Conservation (phyloP, 2,113 vertebrate species). For the Eublepharis macularius region DNA sequence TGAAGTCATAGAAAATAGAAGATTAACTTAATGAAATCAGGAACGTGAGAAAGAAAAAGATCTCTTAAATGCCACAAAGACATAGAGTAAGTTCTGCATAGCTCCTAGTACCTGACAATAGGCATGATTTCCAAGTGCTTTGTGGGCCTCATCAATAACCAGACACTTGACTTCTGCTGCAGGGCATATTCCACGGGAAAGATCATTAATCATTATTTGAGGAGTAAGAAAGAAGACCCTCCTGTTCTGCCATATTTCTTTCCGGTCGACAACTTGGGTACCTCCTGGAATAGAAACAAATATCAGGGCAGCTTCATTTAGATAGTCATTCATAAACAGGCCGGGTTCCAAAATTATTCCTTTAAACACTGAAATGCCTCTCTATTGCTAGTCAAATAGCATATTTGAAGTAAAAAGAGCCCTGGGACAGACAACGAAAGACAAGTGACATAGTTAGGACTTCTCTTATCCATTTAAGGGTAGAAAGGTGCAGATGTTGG, state of each 20-base stretch:
- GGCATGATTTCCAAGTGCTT: constrained; percentile 93
- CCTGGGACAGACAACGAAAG: background rate
- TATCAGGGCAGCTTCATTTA: background rate
- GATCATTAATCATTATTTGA: constrained; percentile 96
- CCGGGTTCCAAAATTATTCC: too few species aligned
- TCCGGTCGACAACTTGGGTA: constrained; percentile 82
- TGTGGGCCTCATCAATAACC: constrained; percentile 96
- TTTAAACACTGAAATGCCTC: background rate
- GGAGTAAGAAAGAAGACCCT: constrained; percentile 94
- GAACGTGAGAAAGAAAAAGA: too few species aligned
- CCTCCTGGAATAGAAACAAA: constrained; percentile 75
- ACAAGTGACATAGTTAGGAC: background rate
- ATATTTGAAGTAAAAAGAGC: background rate
- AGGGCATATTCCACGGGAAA: constrained; percentile 87
- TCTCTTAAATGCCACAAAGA: background rate
- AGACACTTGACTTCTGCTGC: constrained; percentile 88
- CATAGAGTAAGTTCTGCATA: background rate
- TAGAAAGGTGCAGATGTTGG: background rate
- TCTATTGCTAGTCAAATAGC: background rate
- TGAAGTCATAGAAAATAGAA: too few species aligned
- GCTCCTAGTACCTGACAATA: constrained; percentile 87
- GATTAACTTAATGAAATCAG: too few species aligned
- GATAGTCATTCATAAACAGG: background rate
- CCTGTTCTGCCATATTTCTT: constrained; percentile 83
- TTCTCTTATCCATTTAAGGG: background rate